Base-by-base conservation (phyloP, 2,113 vertebrate genomes). In the Telmatochromis brachygnathus region DNA sequence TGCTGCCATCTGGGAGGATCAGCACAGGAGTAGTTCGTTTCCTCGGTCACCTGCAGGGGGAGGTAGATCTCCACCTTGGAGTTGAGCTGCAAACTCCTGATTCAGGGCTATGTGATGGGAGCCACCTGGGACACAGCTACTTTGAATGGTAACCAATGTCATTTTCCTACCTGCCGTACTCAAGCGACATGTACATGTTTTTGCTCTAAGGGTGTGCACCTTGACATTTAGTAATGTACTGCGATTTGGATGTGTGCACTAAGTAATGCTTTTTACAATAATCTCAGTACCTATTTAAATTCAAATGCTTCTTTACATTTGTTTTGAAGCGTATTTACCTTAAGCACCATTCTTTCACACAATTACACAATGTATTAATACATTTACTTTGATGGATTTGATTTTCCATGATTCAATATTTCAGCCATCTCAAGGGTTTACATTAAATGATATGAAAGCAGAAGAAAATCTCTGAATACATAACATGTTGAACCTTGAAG, bases 11-110 rank as follows among this genome's bases (percentile, higher is more conserved):
- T 5, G 96, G 96, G 9, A 90, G 96, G 45, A 94, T 96, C 91
- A 95, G 96, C 88, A 96, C 94, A 3, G 96, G 96, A 14, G 93
- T 87, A 0, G 53, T 97, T 30, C 94, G 94, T 68, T 97, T 94
- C 92, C 84, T 97, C 28, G 96, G 96, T 23, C 79, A 87, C 88
- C 93, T 96, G 92, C 93, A 95, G 83, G 95, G 94, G 83, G 95
- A 94, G 75, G 65, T 91, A 83, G 96, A 96, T 42, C 81, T 95
- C 85, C 87, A 95, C 79, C 91, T 97, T 6, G 96, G 96, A 9
- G 95, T 97, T 73, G 96, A 97, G 86, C 91, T 97, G 88, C 96
- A 96, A 81, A 79, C 83, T 26, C 90, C 95, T 73, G 95, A 96
- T n/a, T 91, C 91, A 3, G 91, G 88, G 6, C 79, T 91, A 28